Percentiles rank a stretch among this genome's conserved stretches.
Conservation (phyloP, 2,888 invertebrate genomes). For the Apoda limacodes region DNA sequence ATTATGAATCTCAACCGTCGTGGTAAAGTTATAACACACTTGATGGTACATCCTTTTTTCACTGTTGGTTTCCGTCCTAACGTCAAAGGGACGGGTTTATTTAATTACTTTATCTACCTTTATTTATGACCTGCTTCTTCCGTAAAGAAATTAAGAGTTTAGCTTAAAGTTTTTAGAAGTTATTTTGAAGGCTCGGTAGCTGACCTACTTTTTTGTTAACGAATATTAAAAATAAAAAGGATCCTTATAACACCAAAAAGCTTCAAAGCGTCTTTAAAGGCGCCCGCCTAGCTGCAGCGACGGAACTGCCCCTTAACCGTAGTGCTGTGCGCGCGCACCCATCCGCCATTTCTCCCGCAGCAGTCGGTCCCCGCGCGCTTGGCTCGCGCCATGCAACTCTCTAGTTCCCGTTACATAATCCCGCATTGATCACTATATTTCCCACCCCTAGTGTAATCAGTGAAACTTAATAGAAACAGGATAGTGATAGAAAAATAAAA, state of each 20-base stretch:
- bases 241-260: neutral
- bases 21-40: no score
- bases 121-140: no score
- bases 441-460: conserved; percentile 1
- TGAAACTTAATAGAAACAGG: conserved; percentile 21
- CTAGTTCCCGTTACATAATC: conserved; percentile 44
- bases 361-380: conserved; percentile 52
- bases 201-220: no score
- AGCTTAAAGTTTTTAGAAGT: no score
- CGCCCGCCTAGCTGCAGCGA: conserved; percentile 12
- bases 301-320: conserved; percentile 28
- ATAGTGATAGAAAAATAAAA: conserved; percentile 6
- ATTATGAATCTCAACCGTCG: no score
- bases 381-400: conserved; percentile 49
- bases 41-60: no score
- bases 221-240: no score
- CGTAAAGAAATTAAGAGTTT: no score
- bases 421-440: conserved; percentile 6
- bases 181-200: no score
- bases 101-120: neutral
- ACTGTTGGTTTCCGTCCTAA: no score
- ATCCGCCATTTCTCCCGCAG: conserved; percentile 57
- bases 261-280: no score
- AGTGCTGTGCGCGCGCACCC: conserved; percentile 64
- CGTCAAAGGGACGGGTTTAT: no score